These are phyloP conservation scores for Ginglymostoma cirratum DNA, from an alignment of 2,113 vertebrate species.

Conservation along the genomic window DNA sequence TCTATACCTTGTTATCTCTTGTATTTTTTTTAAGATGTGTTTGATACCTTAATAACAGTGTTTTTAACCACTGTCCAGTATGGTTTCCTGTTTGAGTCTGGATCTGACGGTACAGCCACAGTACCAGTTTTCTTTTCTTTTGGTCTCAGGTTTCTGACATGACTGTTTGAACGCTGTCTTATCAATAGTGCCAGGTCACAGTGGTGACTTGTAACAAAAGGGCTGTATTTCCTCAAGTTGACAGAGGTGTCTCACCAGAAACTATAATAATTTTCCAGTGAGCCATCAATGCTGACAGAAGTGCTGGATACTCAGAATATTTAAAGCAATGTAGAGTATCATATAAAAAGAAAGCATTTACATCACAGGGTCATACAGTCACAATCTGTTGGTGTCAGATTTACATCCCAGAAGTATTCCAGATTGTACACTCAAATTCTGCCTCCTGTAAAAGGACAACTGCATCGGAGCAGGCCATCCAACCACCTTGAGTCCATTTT, in stretches of 20 bases:
- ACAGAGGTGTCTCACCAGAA: not conserved
- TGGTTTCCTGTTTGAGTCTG: conserved; percentile 27
- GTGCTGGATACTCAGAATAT: not conserved
- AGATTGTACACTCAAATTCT: not conserved
- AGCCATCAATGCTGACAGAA: not conserved
- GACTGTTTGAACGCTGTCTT: not conserved
- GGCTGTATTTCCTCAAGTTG: not conserved
- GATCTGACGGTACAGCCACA: not conserved
- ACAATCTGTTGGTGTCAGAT: not conserved
- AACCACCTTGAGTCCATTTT: not conserved
- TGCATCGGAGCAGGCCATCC: not conserved
- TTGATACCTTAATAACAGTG: not conserved
- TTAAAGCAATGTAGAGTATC: not conserved
- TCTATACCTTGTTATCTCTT: too few species aligned
- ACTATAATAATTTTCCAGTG: not conserved
- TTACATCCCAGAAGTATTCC: not conserved
- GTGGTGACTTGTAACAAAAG: not conserved
- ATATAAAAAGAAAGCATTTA: not conserved
- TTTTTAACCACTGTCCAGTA: not conserved
- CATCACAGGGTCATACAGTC: not conserved
- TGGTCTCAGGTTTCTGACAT: not conserved
- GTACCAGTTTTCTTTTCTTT: not conserved
- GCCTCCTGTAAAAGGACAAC: not conserved
- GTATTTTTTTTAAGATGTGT: not conserved
- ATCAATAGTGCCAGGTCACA: not conserved